Percentiles rank a stretch among this genome's conserved stretches.
These are phyloP conservation scores for Callyntrura sp. DNA, from an alignment of 2,888 invertebrate species.

Conservation along the genomic window DNA sequence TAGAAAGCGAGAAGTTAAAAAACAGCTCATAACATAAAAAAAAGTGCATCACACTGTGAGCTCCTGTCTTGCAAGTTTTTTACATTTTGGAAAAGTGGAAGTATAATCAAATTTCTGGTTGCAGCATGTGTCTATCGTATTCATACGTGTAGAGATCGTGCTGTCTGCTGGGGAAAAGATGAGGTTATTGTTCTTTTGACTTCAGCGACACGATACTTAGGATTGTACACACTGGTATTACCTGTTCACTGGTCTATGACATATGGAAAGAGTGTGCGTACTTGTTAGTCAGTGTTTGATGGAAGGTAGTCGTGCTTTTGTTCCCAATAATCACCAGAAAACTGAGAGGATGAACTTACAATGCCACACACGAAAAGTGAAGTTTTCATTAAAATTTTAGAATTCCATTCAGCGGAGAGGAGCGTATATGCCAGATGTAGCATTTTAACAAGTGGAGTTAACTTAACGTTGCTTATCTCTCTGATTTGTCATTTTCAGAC, in stretches of 20 bases:
- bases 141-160: neutral
- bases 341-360: neutral
- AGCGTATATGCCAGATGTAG: slow-evolving; percentile 28
- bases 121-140: slow-evolving; percentile 46
- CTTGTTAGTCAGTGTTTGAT: slow-evolving; percentile 2
- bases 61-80: slow-evolving; percentile 33
- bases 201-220: no score
- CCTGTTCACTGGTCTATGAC: neutral
- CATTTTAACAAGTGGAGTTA: neutral
- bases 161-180: slow-evolving; percentile 1
- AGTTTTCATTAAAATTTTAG: slow-evolving; percentile 65
- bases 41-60: slow-evolving; percentile 49
- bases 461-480: slow-evolving; percentile 54
- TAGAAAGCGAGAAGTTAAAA: slow-evolving; percentile 37
- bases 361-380: slow-evolving; percentile 71
- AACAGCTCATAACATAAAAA: slow-evolving; percentile 17
- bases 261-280: neutral
- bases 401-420: slow-evolving; percentile 72
- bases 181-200: slow-evolving; percentile 9
- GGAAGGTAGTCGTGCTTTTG: slow-evolving; percentile 28
- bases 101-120: slow-evolving; percentile 65
- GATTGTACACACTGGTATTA: no score
- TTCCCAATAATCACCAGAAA: neutral
- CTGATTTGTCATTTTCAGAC: slow-evolving; percentile 74
- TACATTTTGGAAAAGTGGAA: slow-evolving; percentile 46